Evolutionary conservation across 2,797 vertebrate genomes (phyloP).

Genomic region (Cuculus canorus): DNA sequence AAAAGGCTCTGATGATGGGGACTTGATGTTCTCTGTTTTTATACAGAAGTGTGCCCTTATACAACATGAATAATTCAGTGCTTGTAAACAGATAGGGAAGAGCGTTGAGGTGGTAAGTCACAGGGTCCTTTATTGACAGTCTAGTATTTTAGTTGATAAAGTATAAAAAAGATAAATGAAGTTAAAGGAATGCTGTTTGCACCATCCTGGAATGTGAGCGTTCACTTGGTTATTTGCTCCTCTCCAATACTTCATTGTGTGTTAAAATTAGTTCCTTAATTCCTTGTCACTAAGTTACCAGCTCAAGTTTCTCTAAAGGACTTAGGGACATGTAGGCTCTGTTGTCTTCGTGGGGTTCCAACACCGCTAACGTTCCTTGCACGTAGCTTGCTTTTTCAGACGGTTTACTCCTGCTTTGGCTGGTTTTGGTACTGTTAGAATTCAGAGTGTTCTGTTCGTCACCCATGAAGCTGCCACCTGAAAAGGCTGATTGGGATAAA

Average conservation of each 20-base stretch:
- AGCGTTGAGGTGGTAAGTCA: not conserved
- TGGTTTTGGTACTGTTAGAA: not conserved
- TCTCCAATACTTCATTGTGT: not conserved
- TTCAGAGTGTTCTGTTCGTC: not conserved
- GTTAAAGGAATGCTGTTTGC: not conserved
- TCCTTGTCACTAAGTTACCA: not conserved
- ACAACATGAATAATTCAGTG: not conserved
- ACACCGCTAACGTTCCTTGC: not conserved
- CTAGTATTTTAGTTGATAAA: not conserved
- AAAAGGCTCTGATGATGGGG: not conserved
- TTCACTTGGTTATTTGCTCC: not conserved
- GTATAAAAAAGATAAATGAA: not conserved
- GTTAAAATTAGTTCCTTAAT: constrained; percentile 1
- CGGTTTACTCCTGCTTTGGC: not conserved
- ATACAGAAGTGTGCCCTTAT: not conserved
- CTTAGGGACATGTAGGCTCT: not conserved
- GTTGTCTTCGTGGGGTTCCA: not conserved
- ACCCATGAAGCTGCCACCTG: not conserved
- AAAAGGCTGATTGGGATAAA: constrained; percentile 33
- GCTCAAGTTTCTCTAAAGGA: not conserved
- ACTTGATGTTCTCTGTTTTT: not conserved
- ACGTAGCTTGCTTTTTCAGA: not conserved
- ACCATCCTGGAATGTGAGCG: not conserved
- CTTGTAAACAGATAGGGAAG: not conserved
- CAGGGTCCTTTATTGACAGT: not conserved